Percentiles rank a stretch among this genome's conserved stretches.
These are phyloP conservation scores for Terebella lapidaria DNA, from an alignment of 2,888 invertebrate species.

Conservation along the genomic window DNA sequence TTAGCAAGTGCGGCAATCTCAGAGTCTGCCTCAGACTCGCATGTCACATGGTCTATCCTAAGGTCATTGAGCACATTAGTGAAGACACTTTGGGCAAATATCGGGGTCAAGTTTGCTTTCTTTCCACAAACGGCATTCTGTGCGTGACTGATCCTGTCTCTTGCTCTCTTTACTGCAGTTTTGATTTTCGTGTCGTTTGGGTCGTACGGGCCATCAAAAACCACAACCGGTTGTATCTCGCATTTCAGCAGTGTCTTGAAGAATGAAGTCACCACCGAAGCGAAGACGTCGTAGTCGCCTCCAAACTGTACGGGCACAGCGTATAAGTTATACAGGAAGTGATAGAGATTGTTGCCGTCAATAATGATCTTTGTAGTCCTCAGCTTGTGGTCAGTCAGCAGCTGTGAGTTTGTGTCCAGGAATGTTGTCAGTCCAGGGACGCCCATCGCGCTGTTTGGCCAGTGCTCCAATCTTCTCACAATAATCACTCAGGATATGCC, in stretches of 20 bases:
- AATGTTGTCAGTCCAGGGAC: conserved; percentile 1
- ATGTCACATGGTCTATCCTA: conserved; percentile 65
- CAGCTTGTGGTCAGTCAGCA: neutral
- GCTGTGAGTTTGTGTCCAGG: neutral
- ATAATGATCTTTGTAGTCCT: neutral
- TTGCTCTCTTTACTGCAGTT: conserved; percentile 36
- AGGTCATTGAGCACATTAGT: conserved; percentile 65
- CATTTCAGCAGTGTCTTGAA: conserved; percentile 36
- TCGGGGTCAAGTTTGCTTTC: conserved; percentile 62
- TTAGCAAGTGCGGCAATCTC: conserved; percentile 79
- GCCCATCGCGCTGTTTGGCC: too few relatives aligned
- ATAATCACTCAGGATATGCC: too few relatives aligned
- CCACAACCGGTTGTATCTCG: conserved; percentile 39
- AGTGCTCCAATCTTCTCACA: too few relatives aligned
- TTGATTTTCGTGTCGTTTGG: conserved; percentile 36
- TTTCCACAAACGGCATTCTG: conserved; percentile 8
- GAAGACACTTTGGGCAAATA: conserved; percentile 71
- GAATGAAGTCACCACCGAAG: conserved; percentile 29
- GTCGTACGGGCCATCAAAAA: conserved; percentile 50
- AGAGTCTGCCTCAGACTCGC: conserved; percentile 84
- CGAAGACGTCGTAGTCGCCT: conserved; percentile 48
- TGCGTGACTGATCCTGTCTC: conserved; percentile 32
- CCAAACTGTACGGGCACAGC: conserved; percentile 33
- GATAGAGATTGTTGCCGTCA: conserved; percentile 39
- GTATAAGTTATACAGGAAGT: conserved; percentile 36